phyloP scores from a whole-genome alignment of 2,113 vertebrate genomes.

The Oncorhynchus kisutch region DNA sequence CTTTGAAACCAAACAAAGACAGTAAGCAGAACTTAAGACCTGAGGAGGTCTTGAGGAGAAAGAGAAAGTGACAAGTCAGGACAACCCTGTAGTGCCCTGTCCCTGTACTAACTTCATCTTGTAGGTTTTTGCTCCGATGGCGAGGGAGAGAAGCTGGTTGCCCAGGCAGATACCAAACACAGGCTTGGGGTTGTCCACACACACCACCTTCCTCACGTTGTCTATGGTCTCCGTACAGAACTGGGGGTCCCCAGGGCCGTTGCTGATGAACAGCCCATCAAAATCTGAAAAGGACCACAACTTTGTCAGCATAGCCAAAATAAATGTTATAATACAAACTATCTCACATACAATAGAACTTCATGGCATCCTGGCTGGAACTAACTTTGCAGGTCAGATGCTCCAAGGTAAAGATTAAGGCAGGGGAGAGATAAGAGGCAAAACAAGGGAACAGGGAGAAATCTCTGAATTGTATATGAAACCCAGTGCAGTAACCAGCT shows the following conservation, averaged over 20 bases:
- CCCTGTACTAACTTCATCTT: slow-evolving; percentile 90
- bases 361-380: background rate
- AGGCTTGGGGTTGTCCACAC: slow-evolving; percentile 78
- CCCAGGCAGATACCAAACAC: slow-evolving; percentile 95
- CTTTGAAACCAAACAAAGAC: background rate
- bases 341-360: background rate
- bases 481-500: background rate
- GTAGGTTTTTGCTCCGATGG: slow-evolving; percentile 86
- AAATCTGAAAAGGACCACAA: slow-evolving; percentile 72
- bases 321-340: background rate
- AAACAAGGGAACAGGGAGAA: background rate
- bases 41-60: background rate
- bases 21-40: background rate
- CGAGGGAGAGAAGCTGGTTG: slow-evolving; percentile 91
- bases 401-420: too few relatives aligned
- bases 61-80: too few relatives aligned
- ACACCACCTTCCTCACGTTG: slow-evolving; percentile 72
- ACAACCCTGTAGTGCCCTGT: background rate
- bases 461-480: too few relatives aligned
- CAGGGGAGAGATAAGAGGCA: background rate
- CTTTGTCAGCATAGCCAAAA: background rate
- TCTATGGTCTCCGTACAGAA: slow-evolving; percentile 80
- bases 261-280: slow-evolving; percentile 92
- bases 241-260: slow-evolving; percentile 89
- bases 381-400: too few relatives aligned